Conservation (phyloP, 2,888 invertebrate genomes). For the Platycheirus albimanus region DNA sequence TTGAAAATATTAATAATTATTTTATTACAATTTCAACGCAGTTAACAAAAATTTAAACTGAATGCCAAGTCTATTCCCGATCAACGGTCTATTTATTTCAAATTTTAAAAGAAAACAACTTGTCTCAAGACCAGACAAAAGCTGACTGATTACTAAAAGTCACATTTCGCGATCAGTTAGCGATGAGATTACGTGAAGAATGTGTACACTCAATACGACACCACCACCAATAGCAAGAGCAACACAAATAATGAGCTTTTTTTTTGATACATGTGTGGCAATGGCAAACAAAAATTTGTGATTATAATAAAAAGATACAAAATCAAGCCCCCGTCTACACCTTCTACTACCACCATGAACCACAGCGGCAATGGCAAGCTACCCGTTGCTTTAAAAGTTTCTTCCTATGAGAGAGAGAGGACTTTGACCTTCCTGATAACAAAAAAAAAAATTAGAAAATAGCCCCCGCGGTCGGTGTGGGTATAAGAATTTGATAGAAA, state of each 20-base stretch:
- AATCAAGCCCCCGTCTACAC: constrained; percentile 54
- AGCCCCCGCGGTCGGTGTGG: constrained; percentile 19
- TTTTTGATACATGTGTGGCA: constrained; percentile 7
- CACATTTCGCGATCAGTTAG: constrained; percentile 47
- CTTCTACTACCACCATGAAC: constrained; percentile 35
- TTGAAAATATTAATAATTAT: not conserved
- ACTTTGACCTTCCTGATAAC: constrained; percentile 64
- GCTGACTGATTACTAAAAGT: constrained; percentile 66
- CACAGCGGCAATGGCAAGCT: not conserved
- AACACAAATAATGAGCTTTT: constrained; percentile 43
- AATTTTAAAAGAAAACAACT: constrained; percentile 31
- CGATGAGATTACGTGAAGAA: constrained; percentile 27
- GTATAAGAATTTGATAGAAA: constrained; percentile 15
- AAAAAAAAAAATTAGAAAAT: constrained; percentile 30
- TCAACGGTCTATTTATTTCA: constrained; percentile 3
- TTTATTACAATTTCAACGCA: constrained; percentile 8
- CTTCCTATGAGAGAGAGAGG: constrained; percentile 41
- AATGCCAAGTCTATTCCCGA: constrained; percentile 30
- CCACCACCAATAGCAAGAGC: constrained; percentile 38
- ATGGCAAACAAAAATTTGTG: constrained; percentile 12
- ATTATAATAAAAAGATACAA: constrained; percentile 53
- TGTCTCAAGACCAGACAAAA: constrained; percentile 41
- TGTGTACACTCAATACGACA: not conserved
- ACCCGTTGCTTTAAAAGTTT: constrained; percentile 14
- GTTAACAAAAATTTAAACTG: not conserved